phyloP scores from a whole-genome alignment of 1,140 invertebrate genomes.

The Marisa cornuarietis region DNA sequence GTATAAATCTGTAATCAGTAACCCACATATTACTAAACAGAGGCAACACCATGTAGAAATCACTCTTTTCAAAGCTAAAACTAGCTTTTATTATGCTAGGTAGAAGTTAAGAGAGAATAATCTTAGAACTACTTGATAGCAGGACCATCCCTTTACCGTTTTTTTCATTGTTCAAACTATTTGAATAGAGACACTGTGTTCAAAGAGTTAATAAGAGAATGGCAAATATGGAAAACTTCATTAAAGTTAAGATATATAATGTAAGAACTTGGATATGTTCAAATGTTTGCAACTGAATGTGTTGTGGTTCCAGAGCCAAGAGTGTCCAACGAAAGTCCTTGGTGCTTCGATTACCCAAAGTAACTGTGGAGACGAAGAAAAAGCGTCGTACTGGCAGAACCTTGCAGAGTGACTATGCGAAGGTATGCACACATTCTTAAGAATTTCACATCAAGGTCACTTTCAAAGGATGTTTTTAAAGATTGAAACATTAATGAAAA shows the following conservation, averaged over 20 bases:
- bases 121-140: neutral
- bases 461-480: too few species aligned
- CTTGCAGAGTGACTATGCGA: slow-evolving; percentile 92
- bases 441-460: too few species aligned
- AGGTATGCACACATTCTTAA: slow-evolving; percentile 60
- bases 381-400: slow-evolving; percentile 75
- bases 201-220: neutral
- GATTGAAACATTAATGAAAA: too few species aligned
- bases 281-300: neutral
- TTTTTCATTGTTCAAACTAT: neutral
- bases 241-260: neutral
- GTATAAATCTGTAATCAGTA: too few species aligned
- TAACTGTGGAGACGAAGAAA: slow-evolving; percentile 73
- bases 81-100: too few species aligned
- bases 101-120: too few species aligned
- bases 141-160: neutral
- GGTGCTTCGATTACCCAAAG: slow-evolving; percentile 84
- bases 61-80: too few species aligned
- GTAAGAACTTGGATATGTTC: neutral
- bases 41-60: too few species aligned
- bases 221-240: neutral
- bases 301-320: slow-evolving; percentile 45
- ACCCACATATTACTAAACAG: too few species aligned
- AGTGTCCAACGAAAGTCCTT: slow-evolving; percentile 71
- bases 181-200: neutral